These are phyloP conservation scores for Oscheius sp. DNA, from an alignment of 2,888 invertebrate genomes.

Conservation along the genomic window DNA sequence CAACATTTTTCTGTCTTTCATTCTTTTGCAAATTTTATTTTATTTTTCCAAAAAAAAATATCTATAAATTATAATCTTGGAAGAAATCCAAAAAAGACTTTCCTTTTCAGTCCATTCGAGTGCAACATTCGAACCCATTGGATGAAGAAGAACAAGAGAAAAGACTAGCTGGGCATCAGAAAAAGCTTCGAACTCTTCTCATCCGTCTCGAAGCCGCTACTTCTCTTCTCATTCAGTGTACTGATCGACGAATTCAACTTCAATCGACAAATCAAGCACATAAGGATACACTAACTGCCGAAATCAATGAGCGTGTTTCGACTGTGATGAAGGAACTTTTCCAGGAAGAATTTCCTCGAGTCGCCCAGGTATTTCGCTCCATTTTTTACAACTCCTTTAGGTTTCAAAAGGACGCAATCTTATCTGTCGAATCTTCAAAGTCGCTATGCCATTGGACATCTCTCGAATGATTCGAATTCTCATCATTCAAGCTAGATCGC, in stretches of 20 bases:
- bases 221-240: slow-evolving; percentile 53
- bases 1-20: too few relatives aligned
- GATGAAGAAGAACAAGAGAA: slow-evolving; percentile 43
- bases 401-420: slow-evolving; percentile 44
- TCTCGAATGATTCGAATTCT: slow-evolving; percentile 18
- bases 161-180: slow-evolving; percentile 33
- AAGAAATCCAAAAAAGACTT: too few relatives aligned
- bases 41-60: too few relatives aligned
- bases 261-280: not conserved
- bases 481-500: not conserved
- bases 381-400: slow-evolving; percentile 29
- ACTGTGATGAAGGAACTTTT: slow-evolving; percentile 40
- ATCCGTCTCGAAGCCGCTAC: slow-evolving; percentile 61
- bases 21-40: too few relatives aligned
- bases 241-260: slow-evolving; percentile 37
- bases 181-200: slow-evolving; percentile 60
- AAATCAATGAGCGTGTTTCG: slow-evolving; percentile 16
- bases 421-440: slow-evolving; percentile 34
- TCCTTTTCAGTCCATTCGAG: slow-evolving; percentile 55
- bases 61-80: too few relatives aligned
- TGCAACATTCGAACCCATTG: slow-evolving; percentile 29
- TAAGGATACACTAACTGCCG: not conserved
- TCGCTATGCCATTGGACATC: slow-evolving; percentile 35
- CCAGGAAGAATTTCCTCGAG: slow-evolving; percentile 37
- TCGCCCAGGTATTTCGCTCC: slow-evolving; percentile 20